Evolutionary conservation across 2,797 vertebrate genomes (phyloP).

Genomic region (Phataginus tricuspis): DNA sequence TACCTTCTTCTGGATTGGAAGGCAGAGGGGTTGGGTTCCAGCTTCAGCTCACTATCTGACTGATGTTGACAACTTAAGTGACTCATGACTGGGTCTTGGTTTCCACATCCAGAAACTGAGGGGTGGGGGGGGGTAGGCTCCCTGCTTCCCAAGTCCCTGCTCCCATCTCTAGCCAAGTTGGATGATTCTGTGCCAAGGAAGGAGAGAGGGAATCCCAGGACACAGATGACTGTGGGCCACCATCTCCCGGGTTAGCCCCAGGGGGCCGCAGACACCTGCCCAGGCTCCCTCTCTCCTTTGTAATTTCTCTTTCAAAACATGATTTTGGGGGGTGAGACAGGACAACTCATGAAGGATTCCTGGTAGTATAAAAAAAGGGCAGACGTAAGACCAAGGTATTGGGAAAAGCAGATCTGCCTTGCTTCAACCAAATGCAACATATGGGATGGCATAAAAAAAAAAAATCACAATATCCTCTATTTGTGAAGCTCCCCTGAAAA

Average conservation of each 20-base stretch:
- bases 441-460: neutral
- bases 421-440: constrained; percentile 12
- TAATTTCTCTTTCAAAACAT: neutral
- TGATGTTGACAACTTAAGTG: neutral
- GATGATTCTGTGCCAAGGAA: neutral
- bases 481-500: neutral
- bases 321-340: neutral
- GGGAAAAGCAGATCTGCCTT: neutral
- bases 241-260: neutral
- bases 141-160: rapidly evolving
- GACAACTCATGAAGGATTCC: neutral
- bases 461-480: neutral
- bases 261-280: neutral
- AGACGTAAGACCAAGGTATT: neutral
- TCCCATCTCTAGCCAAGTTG: neutral
- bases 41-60: neutral
- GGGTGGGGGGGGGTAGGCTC: neutral
- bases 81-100: neutral
- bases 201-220: neutral
- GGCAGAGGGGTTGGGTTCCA: neutral
- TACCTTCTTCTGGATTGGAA: neutral
- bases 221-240: rapidly evolving
- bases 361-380: neutral
- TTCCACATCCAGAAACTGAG: neutral
- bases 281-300: neutral